Base-by-base conservation (phyloP, 2,113 vertebrate species). In the Gobio gobio region DNA sequence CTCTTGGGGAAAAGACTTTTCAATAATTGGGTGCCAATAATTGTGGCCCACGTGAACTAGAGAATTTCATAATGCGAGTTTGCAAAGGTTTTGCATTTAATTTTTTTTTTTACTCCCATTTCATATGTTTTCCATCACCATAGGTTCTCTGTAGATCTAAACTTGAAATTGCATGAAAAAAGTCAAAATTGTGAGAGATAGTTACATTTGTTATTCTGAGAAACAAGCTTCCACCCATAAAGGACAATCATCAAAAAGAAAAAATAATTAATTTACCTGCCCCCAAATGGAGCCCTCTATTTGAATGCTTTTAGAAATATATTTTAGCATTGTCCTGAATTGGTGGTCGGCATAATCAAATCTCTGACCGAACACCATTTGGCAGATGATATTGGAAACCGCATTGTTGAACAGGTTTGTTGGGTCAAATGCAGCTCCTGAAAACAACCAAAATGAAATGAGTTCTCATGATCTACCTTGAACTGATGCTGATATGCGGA, bases 351-450 rank as follows among this genome's bases (percentile, higher is more conserved):
- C 36, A 43, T 97, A 96, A 10, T 97, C 94, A 3, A 96, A 97
- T 83, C 94, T 93, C 61, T 92, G 91, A 29, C 96, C 96, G 66
- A 96, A 97, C 61, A 94, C 94, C 92, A 97, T 87, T 13, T 93
- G 94, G 72, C 94, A 96, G 89, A 97, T 97, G 79, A 97, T 93
- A 83, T 96, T 97, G 0, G 94, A 95, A 87, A 96, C 93, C 18
- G 93, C 91, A 0, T 92, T 93, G 47, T 95, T 96, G 1, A 97
- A 91, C 75, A 93, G 91, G 10, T 94, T 91, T 18, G 95, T 93
- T 80, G 96, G 95, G 76, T 87, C 47, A 45, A 87, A 87, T 22
- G 86, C 64, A 70, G 70, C 56, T 43, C 82, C 86, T 87, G 24
- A 51, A 81, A 47, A 79, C 63, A 87, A 87, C 10, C 22, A 86